Evolutionary conservation across 2,797 vertebrate genomes (phyloP), one percentile per base, ranked within the genome.

Genomic region (Lagocephalus sceleratus): DNA sequence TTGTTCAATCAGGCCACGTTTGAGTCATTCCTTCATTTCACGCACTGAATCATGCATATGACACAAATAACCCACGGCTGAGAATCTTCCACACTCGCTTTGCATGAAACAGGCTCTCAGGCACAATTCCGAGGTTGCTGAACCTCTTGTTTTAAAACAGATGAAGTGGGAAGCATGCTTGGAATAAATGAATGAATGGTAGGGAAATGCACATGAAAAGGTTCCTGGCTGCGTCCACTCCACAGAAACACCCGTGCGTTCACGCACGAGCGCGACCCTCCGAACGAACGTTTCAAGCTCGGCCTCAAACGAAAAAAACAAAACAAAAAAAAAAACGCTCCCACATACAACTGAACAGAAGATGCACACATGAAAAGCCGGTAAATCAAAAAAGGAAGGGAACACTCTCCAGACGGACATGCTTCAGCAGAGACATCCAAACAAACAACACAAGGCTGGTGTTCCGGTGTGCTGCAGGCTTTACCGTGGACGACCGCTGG

Each of bases 401-500:
- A 6, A 42, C 17, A 19, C 40, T n/a, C 17, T 42, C 40, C 40
- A 42, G 40, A 6, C 17, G 5, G 6, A 2, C 40, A 42, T 42
- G 15, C 17, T 42, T 42, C 16, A 42, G 40, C 40, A 74, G 32
- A 70, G 70, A 76, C 57, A 75, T 59, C 45, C 51, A 60, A 59
- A 73, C 44, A 44, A 65, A 77, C 49, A 77, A 51, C 47, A 76
- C 54, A 81, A 51, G 17, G 42, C 42, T 2, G 40, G 46, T 46
- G 68, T 63, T 60, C 25, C 1, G 29, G 74, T 50, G 57, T 22
- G 58, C 75, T 51, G 66, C 67, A 44, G 53, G 85, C 2, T 94
- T 99, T 99, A 99, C 97, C 97, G 90, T 94, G 85, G 88, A 90
- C 77, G 76, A 94, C 84, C 86, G 93, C 89, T 86, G 95, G 94